Percentiles rank a stretch among this genome's conserved stretches.
Conservation (phyloP, 2,888 invertebrate species). For the Cheilosia pagana region DNA sequence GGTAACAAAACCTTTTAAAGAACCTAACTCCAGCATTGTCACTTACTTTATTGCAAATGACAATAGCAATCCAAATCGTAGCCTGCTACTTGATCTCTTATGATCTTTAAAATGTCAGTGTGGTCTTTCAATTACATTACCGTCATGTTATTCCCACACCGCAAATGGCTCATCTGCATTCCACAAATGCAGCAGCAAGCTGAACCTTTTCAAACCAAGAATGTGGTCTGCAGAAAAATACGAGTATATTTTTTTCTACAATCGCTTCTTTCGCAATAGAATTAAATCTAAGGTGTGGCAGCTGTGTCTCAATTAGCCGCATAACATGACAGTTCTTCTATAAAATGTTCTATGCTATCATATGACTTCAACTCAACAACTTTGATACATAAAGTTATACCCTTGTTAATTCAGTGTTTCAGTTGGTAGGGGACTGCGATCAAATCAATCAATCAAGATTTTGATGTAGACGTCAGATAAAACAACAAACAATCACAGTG, state of each 20-base stretch:
- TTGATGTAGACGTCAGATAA: no score
- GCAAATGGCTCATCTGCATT: constrained; percentile 52
- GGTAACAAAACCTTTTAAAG: background rate
- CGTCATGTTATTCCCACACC: constrained; percentile 17
- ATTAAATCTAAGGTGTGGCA: constrained; percentile 56
- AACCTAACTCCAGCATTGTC: background rate
- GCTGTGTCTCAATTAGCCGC: constrained; percentile 47
- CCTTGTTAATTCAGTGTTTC: no score
- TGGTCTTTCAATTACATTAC: constrained; percentile 39
- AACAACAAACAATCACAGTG: no score
- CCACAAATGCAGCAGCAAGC: constrained; percentile 4
- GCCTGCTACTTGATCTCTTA: constrained; percentile 32
- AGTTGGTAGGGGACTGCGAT: no score
- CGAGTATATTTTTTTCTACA: constrained; percentile 17
- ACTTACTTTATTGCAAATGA: no score
- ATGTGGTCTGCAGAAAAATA: constrained; percentile 31
- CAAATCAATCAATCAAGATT: no score
- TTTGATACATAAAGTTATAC: no score
- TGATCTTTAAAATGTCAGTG: constrained; percentile 45
- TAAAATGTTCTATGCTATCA: no score
- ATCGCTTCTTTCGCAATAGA: constrained; percentile 2
- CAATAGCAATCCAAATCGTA: background rate
- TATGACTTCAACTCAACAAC: no score
- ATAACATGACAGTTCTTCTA: constrained; percentile 33
- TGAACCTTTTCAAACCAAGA: constrained; percentile 39